These are phyloP conservation scores for Chrosomus eos DNA, from an alignment of 2,797 vertebrate species.

Conservation along the genomic window DNA sequence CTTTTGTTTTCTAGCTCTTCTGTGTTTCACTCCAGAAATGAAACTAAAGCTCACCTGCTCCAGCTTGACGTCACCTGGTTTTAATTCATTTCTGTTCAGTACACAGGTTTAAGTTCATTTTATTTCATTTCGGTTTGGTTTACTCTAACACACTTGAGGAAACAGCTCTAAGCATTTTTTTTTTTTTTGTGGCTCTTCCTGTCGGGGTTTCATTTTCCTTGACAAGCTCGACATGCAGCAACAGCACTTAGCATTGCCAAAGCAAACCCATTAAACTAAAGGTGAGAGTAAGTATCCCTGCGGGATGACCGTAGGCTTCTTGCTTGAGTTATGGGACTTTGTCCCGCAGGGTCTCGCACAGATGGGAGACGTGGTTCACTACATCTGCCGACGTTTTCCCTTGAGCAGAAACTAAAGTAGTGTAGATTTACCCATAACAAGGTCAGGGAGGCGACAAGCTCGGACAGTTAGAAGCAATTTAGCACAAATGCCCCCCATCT, in stretches of 20 bases:
- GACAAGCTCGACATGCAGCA: conserved; percentile 56
- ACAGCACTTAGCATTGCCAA: conserved; percentile 54
- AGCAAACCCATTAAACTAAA: conserved; percentile 77
- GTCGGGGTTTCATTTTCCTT: conserved; percentile 57
- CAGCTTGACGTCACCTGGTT: conserved; percentile 76
- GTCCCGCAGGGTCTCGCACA: conserved; percentile 29
- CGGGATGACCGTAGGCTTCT: conserved; percentile 55
- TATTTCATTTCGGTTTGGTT: conserved; percentile 63
- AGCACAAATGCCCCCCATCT: conserved; percentile 35
- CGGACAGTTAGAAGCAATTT: conserved; percentile 75
- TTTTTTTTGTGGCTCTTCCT: conserved; percentile 41
- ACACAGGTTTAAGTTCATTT: conserved; percentile 57
- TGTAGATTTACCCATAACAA: conserved; percentile 61
- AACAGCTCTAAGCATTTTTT: conserved; percentile 60
- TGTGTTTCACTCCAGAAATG: conserved; percentile 64
- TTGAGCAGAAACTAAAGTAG: conserved; percentile 76
- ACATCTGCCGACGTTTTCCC: conserved; percentile 46
- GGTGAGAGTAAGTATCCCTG: conserved; percentile 68
- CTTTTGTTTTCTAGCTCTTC: conserved; percentile 56
- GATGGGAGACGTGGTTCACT: conserved; percentile 29
- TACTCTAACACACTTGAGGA: conserved; percentile 63
- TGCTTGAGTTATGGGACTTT: conserved; percentile 57
- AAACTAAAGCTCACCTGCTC: conserved; percentile 74
- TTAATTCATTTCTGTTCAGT: conserved; percentile 66
- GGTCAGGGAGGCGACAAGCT: conserved; percentile 81